Conservation (phyloP, 2,797 vertebrate species). For the Eleutherodactylus coqui region DNA sequence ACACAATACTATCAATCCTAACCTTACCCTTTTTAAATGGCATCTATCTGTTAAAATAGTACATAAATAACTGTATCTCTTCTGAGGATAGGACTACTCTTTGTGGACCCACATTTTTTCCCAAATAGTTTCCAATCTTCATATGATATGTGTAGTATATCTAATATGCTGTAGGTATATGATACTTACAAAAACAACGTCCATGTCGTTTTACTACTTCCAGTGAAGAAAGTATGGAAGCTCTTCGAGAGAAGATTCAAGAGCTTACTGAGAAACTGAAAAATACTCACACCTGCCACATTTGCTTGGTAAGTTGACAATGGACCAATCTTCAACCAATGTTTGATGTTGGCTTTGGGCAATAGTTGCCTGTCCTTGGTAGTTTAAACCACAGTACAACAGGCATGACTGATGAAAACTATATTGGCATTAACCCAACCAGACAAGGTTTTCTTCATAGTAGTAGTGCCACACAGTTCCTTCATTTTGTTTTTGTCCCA, state of each 20-base stretch:
- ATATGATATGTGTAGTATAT: background rate
- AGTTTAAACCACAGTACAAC: background rate
- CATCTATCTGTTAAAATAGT: background rate
- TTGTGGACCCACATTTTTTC: background rate
- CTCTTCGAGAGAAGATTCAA: conserved; percentile 61
- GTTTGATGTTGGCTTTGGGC: background rate
- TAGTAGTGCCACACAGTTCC: background rate
- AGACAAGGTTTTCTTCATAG: background rate
- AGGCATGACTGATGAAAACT: background rate
- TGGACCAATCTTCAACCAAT: background rate
- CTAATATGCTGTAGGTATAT: background rate
- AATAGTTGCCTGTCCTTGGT: background rate
- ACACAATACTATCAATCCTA: background rate
- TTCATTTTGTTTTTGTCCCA: background rate
- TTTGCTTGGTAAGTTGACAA: conserved; percentile 59
- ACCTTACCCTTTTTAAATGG: background rate
- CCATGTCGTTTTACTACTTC: background rate
- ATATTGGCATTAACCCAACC: no score
- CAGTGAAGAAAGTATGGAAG: conserved; percentile 45
- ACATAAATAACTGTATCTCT: background rate
- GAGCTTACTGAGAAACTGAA: conserved; percentile 56
- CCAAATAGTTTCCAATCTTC: background rate
- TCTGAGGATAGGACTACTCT: background rate
- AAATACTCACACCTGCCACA: conserved; percentile 60
- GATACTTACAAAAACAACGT: background rate